A percentile compares a stretch with the other conserved stretches of the same genome.
These are phyloP conservation scores for Limnephilus marmoratus DNA, from an alignment of 2,888 invertebrate genomes.

Conservation along the genomic window DNA sequence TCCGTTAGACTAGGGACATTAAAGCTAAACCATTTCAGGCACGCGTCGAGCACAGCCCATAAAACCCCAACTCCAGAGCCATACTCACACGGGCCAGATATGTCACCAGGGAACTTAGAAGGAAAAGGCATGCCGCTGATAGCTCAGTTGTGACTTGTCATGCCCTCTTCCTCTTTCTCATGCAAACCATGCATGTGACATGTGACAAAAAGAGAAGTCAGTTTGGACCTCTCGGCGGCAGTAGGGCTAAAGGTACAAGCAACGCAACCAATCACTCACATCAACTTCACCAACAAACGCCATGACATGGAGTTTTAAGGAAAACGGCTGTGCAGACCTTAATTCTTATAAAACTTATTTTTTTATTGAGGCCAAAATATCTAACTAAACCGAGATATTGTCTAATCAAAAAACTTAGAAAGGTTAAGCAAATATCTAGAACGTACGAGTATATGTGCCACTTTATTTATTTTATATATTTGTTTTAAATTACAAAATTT, in stretches of 20 bases:
- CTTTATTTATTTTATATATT: too few species aligned
- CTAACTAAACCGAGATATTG: too few species aligned
- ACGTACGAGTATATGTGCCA: too few species aligned
- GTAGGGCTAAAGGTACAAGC: background rate
- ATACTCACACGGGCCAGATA: background rate
- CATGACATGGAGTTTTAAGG: background rate
- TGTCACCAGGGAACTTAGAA: background rate
- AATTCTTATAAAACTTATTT: too few species aligned
- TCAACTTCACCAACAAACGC: background rate
- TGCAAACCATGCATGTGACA: background rate
- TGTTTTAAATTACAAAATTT: too few species aligned
- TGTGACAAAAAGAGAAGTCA: background rate
- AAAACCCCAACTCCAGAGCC: background rate
- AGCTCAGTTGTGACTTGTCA: background rate
- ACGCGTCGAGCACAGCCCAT: slow-evolving; percentile 2
- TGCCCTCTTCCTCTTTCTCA: background rate
- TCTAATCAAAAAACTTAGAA: too few species aligned
- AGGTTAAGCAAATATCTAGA: too few species aligned
- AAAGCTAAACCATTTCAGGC: background rate
- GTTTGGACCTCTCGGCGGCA: background rate
- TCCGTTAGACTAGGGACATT: background rate
- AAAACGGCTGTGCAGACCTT: too few species aligned
- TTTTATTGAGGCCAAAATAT: too few species aligned
- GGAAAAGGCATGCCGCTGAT: background rate
- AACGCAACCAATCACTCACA: background rate